Percentiles rank a stretch among this genome's conserved stretches.
Conservation (phyloP, 2,888 invertebrate species). For the Kryphioiulus occultus region DNA sequence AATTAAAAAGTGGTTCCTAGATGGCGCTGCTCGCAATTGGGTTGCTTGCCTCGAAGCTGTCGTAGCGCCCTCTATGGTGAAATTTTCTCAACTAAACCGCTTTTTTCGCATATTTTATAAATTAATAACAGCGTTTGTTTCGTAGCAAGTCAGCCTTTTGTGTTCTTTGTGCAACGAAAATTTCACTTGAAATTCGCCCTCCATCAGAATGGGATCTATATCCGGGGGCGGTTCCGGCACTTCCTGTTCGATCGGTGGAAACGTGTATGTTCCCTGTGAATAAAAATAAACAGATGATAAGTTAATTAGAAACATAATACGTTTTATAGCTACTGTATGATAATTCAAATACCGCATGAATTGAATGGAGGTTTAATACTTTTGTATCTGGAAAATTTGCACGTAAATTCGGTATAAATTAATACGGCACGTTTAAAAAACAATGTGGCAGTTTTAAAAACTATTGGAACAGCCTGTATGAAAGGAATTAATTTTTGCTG, state of each 20-base stretch:
- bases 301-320: too few species aligned
- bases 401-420: too few species aligned
- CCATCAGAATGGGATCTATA: conserved; percentile 50
- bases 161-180: conserved; percentile 47
- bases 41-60: background rate
- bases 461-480: too few species aligned
- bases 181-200: conserved; percentile 49
- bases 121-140: conserved; percentile 46
- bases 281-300: too few species aligned
- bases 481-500: too few species aligned
- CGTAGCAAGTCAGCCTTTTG: conserved; percentile 49
- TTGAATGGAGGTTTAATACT: too few species aligned
- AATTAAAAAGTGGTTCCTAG: background rate
- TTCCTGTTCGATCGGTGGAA: conserved; percentile 51
- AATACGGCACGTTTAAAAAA: too few species aligned
- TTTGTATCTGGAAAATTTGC: too few species aligned
- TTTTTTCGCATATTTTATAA: background rate
- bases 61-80: background rate
- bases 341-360: too few species aligned
- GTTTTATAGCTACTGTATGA: too few species aligned
- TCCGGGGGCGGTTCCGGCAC: conserved; percentile 45
- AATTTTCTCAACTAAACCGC: too few species aligned
- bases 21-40: background rate
- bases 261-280: conserved; percentile 33
- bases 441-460: too few species aligned